These are phyloP conservation scores for Acipenser transmontanus DNA, from an alignment of 2,797 vertebrate genomes.

Conservation along the genomic window DNA sequence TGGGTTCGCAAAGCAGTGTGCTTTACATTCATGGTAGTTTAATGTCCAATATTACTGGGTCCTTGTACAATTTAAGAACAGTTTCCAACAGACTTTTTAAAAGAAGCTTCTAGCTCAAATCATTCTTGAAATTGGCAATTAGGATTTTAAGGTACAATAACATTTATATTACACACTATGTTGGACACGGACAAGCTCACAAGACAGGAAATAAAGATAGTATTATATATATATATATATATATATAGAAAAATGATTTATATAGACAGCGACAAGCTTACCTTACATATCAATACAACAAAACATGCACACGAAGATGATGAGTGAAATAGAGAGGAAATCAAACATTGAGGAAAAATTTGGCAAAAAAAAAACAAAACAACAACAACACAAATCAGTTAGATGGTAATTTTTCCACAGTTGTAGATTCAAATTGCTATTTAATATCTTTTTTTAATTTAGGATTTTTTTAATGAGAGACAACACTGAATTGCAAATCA, in stretches of 20 bases:
- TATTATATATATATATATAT: neutral
- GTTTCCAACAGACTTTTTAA: no score
- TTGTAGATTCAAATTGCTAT: neutral
- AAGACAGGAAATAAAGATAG: neutral
- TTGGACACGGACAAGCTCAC: neutral
- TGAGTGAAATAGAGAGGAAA: constrained; percentile 19
- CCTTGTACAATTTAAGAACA: no score
- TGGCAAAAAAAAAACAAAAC: constrained; percentile 17
- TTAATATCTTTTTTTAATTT: neutral
- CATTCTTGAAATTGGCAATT: neutral
- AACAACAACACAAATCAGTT: constrained; percentile 21
- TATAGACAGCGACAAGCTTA: constrained; percentile 33
- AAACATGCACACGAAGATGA: constrained; percentile 30
- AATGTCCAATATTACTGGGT: no score
- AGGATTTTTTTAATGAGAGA: neutral
- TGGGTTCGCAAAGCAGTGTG: no score
- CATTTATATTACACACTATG: neutral
- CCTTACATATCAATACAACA: constrained; percentile 39
- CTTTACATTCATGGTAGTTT: no score
- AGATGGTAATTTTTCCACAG: constrained; percentile 44
- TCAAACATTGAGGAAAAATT: constrained; percentile 2
- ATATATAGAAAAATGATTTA: neutral
- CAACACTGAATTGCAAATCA: no score
- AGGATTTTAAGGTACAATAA: neutral
- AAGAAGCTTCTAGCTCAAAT: constrained; percentile 7